Base-by-base conservation (phyloP, 1,140 invertebrate species). In the Solenopsis fugax region DNA sequence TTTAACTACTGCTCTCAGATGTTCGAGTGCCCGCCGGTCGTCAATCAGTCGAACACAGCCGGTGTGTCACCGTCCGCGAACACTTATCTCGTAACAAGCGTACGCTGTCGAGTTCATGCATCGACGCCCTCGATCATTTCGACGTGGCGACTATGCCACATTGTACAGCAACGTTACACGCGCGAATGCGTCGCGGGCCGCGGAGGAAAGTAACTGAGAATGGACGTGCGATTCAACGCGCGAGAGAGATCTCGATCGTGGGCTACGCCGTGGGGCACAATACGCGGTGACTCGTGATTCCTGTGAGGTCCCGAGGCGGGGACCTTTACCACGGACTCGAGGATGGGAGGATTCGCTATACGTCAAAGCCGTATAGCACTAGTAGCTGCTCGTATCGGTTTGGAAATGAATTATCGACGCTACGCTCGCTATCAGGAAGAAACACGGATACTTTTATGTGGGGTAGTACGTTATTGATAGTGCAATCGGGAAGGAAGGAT, bases 61-160 rank as follows among this genome's bases (percentile, higher is more conserved):
- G 54, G 24, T 60, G 56, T 60, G 69, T 13, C 67, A n/a, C 21
- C 13, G 13, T 58, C 18, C 58, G 16, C 41, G 13, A 9, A 21
- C 64, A n/a, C 64, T 87, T 72, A 88, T 88, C 82, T 65, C 65
- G 4, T 12, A 78, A 78, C 73, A 88, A 37, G 81, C 86, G 45
- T 45, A 18, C 72, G 21, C 24, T 77, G 87, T 86, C 82, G 50
- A 24, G 12, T 78, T 88, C 65, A 54, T 45, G 71, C 72, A 88
- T 78, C 82, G 71, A 77, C 62, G 65, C 81, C 48, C 52, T 85
- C 86, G 65, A 85, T 86, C 82, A 78, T 76, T 69, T 85, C 82
- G 50, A 81, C 73, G 56, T 77, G 29, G 13, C 16, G 60, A 69
- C 48, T 85, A 62, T 4, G 64, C 21, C 54, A 77, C 54, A 73